phyloP scores from a whole-genome alignment of 2,113 vertebrate genomes.

The Rhabdomys dilectus region DNA sequence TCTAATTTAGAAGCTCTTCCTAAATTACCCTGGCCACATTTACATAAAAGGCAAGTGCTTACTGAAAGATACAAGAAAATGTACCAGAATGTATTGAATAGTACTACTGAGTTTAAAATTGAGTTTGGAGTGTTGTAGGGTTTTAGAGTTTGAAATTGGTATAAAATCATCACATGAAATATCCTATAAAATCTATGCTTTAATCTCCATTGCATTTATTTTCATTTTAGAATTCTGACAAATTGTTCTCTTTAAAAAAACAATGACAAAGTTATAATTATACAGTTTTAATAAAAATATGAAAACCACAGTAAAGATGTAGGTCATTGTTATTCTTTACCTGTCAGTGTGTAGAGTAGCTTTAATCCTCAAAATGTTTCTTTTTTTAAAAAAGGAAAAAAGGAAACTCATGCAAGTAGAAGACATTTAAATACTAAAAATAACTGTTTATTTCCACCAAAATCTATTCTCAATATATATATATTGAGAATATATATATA shows the following conservation, averaged over 20 bases:
- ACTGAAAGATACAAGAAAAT: not conserved
- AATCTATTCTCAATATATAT: not conserved
- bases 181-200: not conserved
- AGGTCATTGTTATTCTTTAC: not conserved
- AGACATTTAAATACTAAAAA: not conserved
- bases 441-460: not conserved
- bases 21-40: constrained; percentile 47
- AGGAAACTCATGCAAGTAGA: not conserved
- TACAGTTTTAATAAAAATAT: not conserved
- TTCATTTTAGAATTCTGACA: not conserved
- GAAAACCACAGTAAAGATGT: not conserved
- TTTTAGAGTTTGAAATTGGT: not conserved
- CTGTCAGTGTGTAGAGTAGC: not conserved
- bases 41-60: constrained; percentile 47
- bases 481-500: not conserved
- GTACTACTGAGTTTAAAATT: not conserved
- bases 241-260: not conserved
- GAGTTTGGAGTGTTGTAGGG: not conserved
- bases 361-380: not conserved
- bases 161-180: not conserved
- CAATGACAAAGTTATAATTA: not conserved
- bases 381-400: too few species aligned
- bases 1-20: constrained; percentile 64
- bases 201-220: not conserved
- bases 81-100: not conserved